Evolutionary conservation across 23 tunicate genomes (phyloP), one percentile per base, ranked within the genome.

Genomic region (Styela plicata): DNA sequence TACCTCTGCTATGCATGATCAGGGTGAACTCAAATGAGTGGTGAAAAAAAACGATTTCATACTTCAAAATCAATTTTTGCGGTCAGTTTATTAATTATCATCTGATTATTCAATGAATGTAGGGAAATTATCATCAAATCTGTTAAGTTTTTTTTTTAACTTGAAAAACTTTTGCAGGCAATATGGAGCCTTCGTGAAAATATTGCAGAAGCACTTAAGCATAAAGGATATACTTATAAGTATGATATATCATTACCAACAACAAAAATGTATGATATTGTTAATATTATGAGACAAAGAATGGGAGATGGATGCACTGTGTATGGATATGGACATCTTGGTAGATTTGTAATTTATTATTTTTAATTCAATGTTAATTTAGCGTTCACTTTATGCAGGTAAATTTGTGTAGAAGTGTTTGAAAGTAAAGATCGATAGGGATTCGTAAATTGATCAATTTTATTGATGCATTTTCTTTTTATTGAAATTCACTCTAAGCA

Each of bases 321-420:
- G 24, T 34, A 84, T 57, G 99, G 99, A 24, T 95, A 95, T 63
- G 99, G 99, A 0, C 99, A 95, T 86, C 73, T 95, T 25, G 99
- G 98, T 84, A 36, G 77, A 73, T 66, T 0, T 33, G 20, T 1
- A 21, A 22, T 79, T 21, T 74, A 32, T 32, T 32, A 33, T 74
- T 19, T 22, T 63, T 17, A 19, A 13, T 74, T 74, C 33, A 26
- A 74, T n/a, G n/a, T n/a, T n/a, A n/a, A n/a, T n/a, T n/a, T n/a
- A n/a, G n/a, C n/a, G n/a, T n/a, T n/a, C n/a, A n/a, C n/a, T n/a
- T n/a, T n/a, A n/a, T n/a, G n/a, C n/a, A n/a, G n/a, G n/a, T n/a
- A n/a, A n/a, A n/a, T n/a, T n/a, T n/a, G n/a, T n/a, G n/a, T n/a
- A n/a, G n/a, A n/a, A n/a, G n/a, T 3, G n/a, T 2, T 3, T 63